Evolutionary conservation across 2,888 invertebrate species (phyloP), one percentile per base, ranked within the genome.

Genomic region (Aspidiotus rigidus): DNA sequence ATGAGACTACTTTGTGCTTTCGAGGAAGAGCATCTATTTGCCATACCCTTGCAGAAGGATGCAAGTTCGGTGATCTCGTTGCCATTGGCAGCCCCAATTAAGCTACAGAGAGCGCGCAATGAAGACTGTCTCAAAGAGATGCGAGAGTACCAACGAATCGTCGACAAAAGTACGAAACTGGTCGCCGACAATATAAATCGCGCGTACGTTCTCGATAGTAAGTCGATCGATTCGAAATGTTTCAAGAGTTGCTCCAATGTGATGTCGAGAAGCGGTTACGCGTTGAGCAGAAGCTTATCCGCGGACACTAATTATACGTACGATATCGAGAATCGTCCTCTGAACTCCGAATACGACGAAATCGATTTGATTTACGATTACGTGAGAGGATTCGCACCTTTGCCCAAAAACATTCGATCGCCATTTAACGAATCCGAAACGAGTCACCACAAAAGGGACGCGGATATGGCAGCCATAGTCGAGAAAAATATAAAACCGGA

Each of bases 341-440:
- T 75, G 8, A 80, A 81, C 1, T 90, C 91, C 77, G 93, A 93
- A 76, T 93, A 95, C 79, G 93, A 94, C 75, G 94, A 96, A 79
- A 93, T 96, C 74, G 95, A 96, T 81, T 93, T 95, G 79, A 93
- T 96, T 73, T 96, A 96, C 77, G 93, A 94, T 77, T 96, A 95
- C 78, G 93, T 96, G 0, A 83, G 95, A 72, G 94, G 95, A 1
- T 89, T 95, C 74, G 93, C 93, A 64, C 93, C 93, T 1, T 82
- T 93, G 41, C 93, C 94, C 7, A 90, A 91, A 78, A 89, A 85
- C 75, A 84, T 87, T 39, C 83, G 86, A 75, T 84, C 86, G 1
- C 85, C 86, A 0, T 79, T 76, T 82, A 64, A 72, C 42, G 67
- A 28, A 28, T 56, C 64, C 8, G 71, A 67, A 17, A 57, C 62